Percentiles rank a stretch among this genome's conserved stretches.
Conservation (phyloP, 35 echinoderm and acorn worm genomes). For the Hemicentrotus pulcherrimus region DNA sequence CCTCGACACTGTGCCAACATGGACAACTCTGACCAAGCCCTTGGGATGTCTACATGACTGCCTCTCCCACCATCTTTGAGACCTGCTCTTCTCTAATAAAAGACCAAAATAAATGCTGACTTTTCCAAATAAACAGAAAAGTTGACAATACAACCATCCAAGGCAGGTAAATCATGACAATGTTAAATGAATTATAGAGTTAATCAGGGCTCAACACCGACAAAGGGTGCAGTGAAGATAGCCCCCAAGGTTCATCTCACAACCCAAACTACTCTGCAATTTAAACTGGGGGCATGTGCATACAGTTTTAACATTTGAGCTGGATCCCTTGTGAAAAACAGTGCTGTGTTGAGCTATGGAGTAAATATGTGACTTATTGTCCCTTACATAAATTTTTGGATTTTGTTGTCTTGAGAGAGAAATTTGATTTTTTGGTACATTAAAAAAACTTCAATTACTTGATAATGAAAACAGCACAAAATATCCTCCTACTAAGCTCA, state of each 20-base stretch:
- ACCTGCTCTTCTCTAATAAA: constrained; percentile 87
- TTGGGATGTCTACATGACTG: constrained; percentile 89
- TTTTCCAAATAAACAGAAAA: background rate
- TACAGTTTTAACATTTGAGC: no score
- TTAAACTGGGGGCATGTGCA: no score
- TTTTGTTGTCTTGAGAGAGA: no score
- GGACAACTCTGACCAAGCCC: constrained; percentile 95
- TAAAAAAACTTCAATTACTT: no score
- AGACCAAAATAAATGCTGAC: background rate
- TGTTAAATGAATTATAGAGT: background rate
- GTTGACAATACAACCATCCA: background rate
- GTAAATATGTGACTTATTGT: background rate
- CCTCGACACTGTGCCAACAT: constrained; percentile 96
- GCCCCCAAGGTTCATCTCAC: no score
- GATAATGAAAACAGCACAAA: background rate
- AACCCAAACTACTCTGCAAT: no score
- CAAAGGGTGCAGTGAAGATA: no score
- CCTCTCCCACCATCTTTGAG: constrained; percentile 78
- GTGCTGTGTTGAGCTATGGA: no score
- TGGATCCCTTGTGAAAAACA: no score
- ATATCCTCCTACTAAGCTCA: background rate
- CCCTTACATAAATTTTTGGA: no score
- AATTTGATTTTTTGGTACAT: no score
- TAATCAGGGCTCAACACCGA: no score
- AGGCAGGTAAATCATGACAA: background rate